Percentiles rank a stretch among this genome's conserved stretches.
phyloP scores from a whole-genome alignment of 2,888 invertebrate genomes.

The Hirtodrosophila cameraria region DNA sequence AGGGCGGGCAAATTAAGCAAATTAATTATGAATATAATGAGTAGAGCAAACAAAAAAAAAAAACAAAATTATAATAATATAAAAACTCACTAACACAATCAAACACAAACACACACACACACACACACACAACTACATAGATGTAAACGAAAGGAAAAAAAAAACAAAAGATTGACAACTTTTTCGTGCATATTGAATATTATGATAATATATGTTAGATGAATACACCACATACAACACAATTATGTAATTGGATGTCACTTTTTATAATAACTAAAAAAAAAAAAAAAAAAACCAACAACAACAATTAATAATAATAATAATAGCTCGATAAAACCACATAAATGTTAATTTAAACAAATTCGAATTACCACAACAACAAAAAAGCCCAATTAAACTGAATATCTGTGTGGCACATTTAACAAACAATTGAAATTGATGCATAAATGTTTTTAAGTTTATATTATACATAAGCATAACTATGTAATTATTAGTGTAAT shows the following conservation, averaged over 20 bases:
- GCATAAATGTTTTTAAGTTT: constrained; percentile 78
- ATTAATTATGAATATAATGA: constrained; percentile 74
- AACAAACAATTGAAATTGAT: constrained; percentile 66
- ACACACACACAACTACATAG: constrained; percentile 56
- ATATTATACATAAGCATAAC: constrained; percentile 75
- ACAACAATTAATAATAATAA: constrained; percentile 21
- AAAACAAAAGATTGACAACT: constrained; percentile 27
- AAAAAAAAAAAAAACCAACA: background rate
- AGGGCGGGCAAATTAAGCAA: constrained; percentile 76
- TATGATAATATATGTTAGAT: constrained; percentile 67
- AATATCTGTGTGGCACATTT: constrained; percentile 68
- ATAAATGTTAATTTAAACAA: constrained; percentile 54
- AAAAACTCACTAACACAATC: constrained; percentile 35
- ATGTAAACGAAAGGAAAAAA: constrained; percentile 46
- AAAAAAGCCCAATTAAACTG: constrained; percentile 38
- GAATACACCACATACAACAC: constrained; percentile 56
- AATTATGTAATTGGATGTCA: constrained; percentile 58
- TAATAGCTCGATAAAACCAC: constrained; percentile 53
- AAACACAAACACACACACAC: constrained; percentile 22
- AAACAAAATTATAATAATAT: constrained; percentile 46
- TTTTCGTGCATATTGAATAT: constrained; percentile 75
- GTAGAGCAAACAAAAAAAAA: constrained; percentile 62
- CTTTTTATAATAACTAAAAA: constrained; percentile 25
- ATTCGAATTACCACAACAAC: constrained; percentile 41
- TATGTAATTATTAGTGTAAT: constrained; percentile 83